phyloP scores from a whole-genome alignment of 2,888 invertebrate species.

The Hyppa rectilinea region DNA sequence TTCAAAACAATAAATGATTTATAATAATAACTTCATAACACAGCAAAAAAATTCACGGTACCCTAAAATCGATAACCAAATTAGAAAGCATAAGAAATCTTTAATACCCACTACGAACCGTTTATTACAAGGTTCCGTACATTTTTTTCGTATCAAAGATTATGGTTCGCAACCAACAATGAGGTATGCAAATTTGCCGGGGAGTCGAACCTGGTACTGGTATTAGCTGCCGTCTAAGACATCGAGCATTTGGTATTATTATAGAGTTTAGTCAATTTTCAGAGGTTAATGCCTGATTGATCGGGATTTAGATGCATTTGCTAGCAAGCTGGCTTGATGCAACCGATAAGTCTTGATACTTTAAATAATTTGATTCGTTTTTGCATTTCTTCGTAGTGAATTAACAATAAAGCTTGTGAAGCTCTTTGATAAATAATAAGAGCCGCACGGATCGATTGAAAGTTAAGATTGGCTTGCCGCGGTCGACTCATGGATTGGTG shows the following conservation, averaged over 20 bases:
- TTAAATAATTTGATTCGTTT: neutral
- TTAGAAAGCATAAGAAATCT: slow-evolving; percentile 82
- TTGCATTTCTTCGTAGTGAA: neutral
- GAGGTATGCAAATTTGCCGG: slow-evolving; percentile 86
- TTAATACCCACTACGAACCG: slow-evolving; percentile 75
- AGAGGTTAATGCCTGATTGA: slow-evolving; percentile 71
- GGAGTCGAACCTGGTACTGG: slow-evolving; percentile 79
- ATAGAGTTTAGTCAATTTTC: slow-evolving; percentile 76
- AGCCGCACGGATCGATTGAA: neutral
- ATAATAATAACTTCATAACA: slow-evolving; percentile 25
- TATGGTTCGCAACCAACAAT: slow-evolving; percentile 84
- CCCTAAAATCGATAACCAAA: slow-evolving; percentile 68
- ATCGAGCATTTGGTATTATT: slow-evolving; percentile 76
- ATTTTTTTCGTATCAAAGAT: slow-evolving; percentile 79
- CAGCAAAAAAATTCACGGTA: slow-evolving; percentile 15
- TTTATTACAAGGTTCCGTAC: slow-evolving; percentile 68
- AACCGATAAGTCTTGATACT: slow-evolving; percentile 43
- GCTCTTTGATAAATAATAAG: neutral
- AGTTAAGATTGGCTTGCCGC: neutral
- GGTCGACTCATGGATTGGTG: neutral
- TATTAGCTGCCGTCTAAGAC: slow-evolving; percentile 79
- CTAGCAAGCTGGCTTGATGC: neutral
- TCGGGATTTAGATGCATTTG: slow-evolving; percentile 60
- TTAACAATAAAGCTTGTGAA: no score
- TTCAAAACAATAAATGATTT: neutral